A percentile compares a stretch with the other conserved stretches of the same genome.
Evolutionary conservation across 2,113 vertebrate genomes (phyloP).

Genomic region (Diglossa brunneiventris): DNA sequence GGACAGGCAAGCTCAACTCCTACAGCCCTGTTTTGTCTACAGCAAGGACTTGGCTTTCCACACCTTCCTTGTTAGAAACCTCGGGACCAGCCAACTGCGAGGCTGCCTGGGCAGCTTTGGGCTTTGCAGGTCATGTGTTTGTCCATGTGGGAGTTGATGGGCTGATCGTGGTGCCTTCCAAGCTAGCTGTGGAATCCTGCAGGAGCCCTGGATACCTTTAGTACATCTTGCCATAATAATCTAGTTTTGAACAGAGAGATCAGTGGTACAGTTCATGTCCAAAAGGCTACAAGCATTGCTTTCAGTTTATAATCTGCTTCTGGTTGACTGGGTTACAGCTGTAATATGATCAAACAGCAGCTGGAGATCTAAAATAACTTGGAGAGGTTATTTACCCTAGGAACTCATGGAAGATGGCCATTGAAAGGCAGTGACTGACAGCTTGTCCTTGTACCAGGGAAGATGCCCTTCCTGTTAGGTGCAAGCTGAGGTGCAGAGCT

Average conservation of each 20-base stretch:
- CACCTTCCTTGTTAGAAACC: not conserved
- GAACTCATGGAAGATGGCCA: not conserved
- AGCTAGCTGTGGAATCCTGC: not conserved
- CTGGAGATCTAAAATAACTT: slow-evolving; percentile 41
- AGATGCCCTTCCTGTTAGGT: not conserved
- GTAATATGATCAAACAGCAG: slow-evolving; percentile 52
- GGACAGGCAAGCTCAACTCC: not conserved
- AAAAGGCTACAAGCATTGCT: not conserved
- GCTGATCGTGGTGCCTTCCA: not conserved
- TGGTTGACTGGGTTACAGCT: slow-evolving; percentile 49
- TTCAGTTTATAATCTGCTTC: slow-evolving; percentile 24
- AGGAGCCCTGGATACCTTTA: not conserved
- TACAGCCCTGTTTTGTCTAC: not conserved
- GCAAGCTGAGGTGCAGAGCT: not conserved
- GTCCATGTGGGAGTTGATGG: not conserved
- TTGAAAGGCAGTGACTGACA: not conserved
- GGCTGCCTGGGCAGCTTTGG: not conserved
- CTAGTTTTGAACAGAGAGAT: not conserved
- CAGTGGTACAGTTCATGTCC: not conserved
- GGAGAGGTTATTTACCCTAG: not conserved
- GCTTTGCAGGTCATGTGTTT: not conserved
- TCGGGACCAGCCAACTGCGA: not conserved
- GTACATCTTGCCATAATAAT: not conserved
- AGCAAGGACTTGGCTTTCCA: not conserved
- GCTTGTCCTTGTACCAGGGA: not conserved